Evolutionary conservation across 2,888 invertebrate genomes (phyloP), one percentile per base, ranked within the genome.

Genomic region (Philopedon plagiatum): DNA sequence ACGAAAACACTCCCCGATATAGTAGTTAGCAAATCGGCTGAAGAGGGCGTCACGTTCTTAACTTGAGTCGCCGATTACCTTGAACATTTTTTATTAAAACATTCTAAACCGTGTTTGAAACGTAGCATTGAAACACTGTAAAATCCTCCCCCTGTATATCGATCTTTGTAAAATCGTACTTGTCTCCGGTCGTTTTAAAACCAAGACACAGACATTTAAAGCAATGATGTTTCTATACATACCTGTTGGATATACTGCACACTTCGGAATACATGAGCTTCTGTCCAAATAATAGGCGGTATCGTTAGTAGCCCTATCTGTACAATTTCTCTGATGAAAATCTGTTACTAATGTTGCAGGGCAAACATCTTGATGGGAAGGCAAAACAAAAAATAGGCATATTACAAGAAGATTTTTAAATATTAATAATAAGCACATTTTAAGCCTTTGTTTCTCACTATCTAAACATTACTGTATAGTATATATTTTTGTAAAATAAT

Each of bases 251-350:
- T 66, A 74, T 15, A 49, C 29, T 8, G 46, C 57, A 58, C 74
- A 74, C 41, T 67, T 74, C 18, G 74, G 74, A 32, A 74, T 67
- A 49, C 74, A 74, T 1, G 5, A 4, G n/a, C 8, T 57, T 39
- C 37, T 74, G 57, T 74, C 62, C 18, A 74, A 32, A 44, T 74
- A 74, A 54, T 74, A 74, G 9, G 74, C 61, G 7, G 34, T 61
- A 1, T 37, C 49, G 11, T 19, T 39, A 1, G 57, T 63, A 4
- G 74, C 70, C 34, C 7, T 54, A 58, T 71, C 70, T 5, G 74
- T 74, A 29, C 74, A 74, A 39, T 62, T 66, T 46, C 62, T 74
- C 26, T 74, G 74, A 62, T 74, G 58, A 19, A 74, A 70, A 58
- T 49, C 39, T n/a, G 74, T 57, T 18, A 74, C 49, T 18, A 74